Evolutionary conservation across 2,797 vertebrate genomes (phyloP).

Genomic region (Danio kyathit): DNA sequence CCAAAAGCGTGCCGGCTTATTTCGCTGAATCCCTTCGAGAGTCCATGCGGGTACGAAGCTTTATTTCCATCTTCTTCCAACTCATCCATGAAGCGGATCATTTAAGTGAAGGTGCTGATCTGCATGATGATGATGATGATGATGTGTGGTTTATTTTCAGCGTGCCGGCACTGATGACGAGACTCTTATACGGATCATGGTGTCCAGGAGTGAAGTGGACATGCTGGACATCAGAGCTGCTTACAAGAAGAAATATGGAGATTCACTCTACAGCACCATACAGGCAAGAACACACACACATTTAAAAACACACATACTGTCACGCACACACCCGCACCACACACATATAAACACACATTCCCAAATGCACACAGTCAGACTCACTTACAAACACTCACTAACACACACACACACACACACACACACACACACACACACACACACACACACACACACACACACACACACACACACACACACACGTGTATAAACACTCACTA

Average conservation of each 20-base stretch:
- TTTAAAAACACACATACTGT: no score
- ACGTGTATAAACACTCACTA: background rate
- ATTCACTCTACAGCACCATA: conserved; percentile 87
- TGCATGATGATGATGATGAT: background rate
- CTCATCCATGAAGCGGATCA: background rate
- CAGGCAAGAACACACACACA: conserved; percentile 78
- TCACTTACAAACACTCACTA: background rate
- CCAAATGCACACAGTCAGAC: no score
- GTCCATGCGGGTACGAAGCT: conserved; percentile 87
- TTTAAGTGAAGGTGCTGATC: background rate
- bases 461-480: no score
- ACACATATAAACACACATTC: no score
- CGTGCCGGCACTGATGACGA: conserved; percentile 93
- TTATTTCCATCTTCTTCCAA: background rate
- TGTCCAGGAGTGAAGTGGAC: conserved; percentile 93
- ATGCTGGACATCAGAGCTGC: conserved; percentile 88
- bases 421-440: no score
- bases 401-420: background rate
- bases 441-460: no score
- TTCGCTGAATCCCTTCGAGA: conserved; percentile 87
- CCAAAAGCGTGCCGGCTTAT: conserved; percentile 87
- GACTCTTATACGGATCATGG: conserved; percentile 89
- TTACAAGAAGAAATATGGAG: conserved; percentile 86
- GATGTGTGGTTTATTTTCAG: conserved; percentile 60
- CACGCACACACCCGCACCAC: background rate